phyloP scores from a whole-genome alignment of 2,888 invertebrate species.

The Acrobeloides nanus region DNA sequence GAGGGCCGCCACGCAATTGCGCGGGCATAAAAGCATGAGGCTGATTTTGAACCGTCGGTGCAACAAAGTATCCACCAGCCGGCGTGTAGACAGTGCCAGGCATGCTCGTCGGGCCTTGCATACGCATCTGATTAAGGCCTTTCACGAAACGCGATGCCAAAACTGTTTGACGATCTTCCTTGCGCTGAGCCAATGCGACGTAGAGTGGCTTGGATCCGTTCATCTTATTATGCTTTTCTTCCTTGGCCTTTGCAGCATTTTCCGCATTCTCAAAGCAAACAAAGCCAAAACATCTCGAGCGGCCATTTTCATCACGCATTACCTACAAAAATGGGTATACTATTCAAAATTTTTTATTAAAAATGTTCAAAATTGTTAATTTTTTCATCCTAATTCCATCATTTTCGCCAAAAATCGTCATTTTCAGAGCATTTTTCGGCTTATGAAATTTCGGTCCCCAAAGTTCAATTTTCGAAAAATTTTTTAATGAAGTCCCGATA shows the following conservation, averaged over 20 bases:
- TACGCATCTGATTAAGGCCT: conserved; percentile 63
- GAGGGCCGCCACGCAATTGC: no score
- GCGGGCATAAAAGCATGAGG: conserved; percentile 17
- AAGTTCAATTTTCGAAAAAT: not conserved
- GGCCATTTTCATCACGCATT: conserved; percentile 78
- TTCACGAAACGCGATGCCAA: conserved; percentile 97
- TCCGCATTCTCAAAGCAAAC: conserved; percentile 96
- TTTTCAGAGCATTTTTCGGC: no score
- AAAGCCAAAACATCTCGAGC: conserved; percentile 82
- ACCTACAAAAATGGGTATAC: conserved; percentile 61
- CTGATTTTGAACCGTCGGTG: conserved; percentile 29
- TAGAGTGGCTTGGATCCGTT: conserved; percentile 91
- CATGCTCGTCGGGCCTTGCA: conserved; percentile 25
- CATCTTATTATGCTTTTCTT: conserved; percentile 96
- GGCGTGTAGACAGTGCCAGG: conserved; percentile 42
- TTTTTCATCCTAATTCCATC: no score
- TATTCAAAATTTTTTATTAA: not conserved
- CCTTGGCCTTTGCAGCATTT: conserved; percentile 97
- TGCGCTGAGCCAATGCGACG: conserved; percentile 94
- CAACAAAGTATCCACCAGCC: conserved; percentile 47
- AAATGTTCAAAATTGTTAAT: no score
- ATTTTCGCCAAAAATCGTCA: no score
- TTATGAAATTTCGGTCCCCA: not conserved
- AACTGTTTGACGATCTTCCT: conserved; percentile 96
- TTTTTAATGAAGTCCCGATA: no score